Evolutionary conservation across 2,113 vertebrate species (phyloP).

Genomic region (Tachysurus vachellii): DNA sequence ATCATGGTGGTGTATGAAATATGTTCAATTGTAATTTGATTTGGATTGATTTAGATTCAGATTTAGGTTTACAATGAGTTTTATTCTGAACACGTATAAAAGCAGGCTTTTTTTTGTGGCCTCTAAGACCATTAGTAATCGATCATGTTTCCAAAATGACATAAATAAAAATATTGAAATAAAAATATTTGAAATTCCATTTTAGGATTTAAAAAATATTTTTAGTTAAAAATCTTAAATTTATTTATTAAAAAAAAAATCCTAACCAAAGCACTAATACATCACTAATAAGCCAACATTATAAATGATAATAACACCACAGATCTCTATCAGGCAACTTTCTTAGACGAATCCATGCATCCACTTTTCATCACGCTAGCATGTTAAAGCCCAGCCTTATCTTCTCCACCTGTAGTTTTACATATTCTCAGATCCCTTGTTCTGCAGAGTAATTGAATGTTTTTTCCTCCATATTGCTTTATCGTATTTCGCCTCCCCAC

Average conservation of each 20-base stretch:
- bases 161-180: neutral
- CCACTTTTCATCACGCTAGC: slow-evolving; percentile 6
- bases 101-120: neutral
- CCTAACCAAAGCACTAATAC: no score
- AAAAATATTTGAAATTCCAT: no score
- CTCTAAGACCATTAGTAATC: neutral
- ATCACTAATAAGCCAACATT: no score
- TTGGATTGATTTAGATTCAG: neutral
- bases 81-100: neutral
- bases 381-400: slow-evolving; percentile 1
- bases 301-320: neutral
- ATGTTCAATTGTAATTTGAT: neutral
- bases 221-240: no score
- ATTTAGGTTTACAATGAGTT: neutral
- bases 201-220: no score
- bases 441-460: slow-evolving; percentile 39
- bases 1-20: neutral
- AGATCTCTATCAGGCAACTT: neutral
- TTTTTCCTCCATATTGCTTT: slow-evolving; percentile 56
- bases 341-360: slow-evolving; percentile 40
- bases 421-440: slow-evolving; percentile 48
- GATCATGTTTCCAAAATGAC: neutral
- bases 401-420: slow-evolving; percentile 50
- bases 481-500: slow-evolving; percentile 66
- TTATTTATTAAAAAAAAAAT: no score